These are phyloP conservation scores for Dyspetes luteomarginatus DNA, from an alignment of 2,888 invertebrate genomes.

Conservation along the genomic window DNA sequence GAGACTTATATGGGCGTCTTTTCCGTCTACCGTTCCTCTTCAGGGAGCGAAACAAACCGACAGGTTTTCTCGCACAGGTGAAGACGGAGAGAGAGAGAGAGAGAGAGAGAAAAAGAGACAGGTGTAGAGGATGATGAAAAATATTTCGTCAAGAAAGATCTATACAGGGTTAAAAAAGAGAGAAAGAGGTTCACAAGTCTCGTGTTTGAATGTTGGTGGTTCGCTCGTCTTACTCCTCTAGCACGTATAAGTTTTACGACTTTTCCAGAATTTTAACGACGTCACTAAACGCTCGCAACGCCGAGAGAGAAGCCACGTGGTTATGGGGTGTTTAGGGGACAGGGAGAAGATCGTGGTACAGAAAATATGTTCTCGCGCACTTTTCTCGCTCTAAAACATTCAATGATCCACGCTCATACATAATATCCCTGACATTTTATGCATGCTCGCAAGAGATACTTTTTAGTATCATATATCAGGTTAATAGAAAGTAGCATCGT, in stretches of 20 bases:
- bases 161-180: neutral
- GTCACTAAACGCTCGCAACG: slow-evolving; percentile 74
- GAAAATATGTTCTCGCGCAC: slow-evolving; percentile 31
- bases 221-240: slow-evolving; percentile 46
- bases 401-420: slow-evolving; percentile 40
- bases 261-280: slow-evolving; percentile 82
- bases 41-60: slow-evolving; percentile 14
- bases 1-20: slow-evolving; percentile 53
- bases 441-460: too few relatives aligned
- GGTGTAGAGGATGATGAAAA: slow-evolving; percentile 23
- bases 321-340: slow-evolving; percentile 74
- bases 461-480: too few relatives aligned
- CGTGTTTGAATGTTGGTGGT: slow-evolving; percentile 19
- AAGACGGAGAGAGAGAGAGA: too few relatives aligned
- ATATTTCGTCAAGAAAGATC: slow-evolving; percentile 27
- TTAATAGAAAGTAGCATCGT: too few relatives aligned
- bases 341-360: neutral
- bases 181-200: slow-evolving; percentile 12
- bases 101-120: slow-evolving; percentile 19
- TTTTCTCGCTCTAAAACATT: slow-evolving; percentile 63
- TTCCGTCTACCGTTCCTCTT: slow-evolving; percentile 57
- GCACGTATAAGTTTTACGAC: slow-evolving; percentile 77
- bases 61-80: slow-evolving; percentile 41
- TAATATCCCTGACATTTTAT: slow-evolving; percentile 19
- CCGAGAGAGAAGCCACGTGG: slow-evolving; percentile 62